A percentile compares a stretch with the other conserved stretches of the same genome.
Conservation (phyloP, 2,113 vertebrate genomes). For the Phoenicopterus ruber region DNA sequence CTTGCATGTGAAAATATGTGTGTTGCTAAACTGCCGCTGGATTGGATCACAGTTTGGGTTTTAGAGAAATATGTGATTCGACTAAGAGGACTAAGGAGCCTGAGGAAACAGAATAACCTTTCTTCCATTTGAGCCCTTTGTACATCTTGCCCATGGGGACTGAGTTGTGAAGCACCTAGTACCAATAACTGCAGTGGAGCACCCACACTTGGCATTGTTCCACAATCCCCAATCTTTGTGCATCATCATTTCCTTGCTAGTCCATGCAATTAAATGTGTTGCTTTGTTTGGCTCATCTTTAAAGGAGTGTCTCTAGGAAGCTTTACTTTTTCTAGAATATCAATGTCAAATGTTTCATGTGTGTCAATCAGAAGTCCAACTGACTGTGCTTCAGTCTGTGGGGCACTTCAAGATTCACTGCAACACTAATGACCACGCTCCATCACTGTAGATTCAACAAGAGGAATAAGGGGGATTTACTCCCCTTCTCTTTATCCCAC, state of each 20-base stretch:
- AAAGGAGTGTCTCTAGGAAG: neutral
- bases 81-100: neutral
- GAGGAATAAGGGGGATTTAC: neutral
- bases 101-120: neutral
- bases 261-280: neutral
- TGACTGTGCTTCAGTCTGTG: neutral
- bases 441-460: neutral
- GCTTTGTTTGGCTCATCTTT: neutral
- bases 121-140: neutral
- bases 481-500: neutral
- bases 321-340: neutral
- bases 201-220: neutral
- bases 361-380: neutral
- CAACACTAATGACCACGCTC: neutral
- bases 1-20: neutral
- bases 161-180: neutral
- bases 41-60: neutral
- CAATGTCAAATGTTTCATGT: neutral
- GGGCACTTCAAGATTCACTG: neutral
- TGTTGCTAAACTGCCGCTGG: neutral
- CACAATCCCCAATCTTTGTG: neutral
- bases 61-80: neutral
- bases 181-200: neutral
- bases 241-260: neutral
- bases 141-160: too few species aligned